Evolutionary conservation across 2,888 invertebrate species (phyloP).

Genomic region (Himalopsyche anomala): DNA sequence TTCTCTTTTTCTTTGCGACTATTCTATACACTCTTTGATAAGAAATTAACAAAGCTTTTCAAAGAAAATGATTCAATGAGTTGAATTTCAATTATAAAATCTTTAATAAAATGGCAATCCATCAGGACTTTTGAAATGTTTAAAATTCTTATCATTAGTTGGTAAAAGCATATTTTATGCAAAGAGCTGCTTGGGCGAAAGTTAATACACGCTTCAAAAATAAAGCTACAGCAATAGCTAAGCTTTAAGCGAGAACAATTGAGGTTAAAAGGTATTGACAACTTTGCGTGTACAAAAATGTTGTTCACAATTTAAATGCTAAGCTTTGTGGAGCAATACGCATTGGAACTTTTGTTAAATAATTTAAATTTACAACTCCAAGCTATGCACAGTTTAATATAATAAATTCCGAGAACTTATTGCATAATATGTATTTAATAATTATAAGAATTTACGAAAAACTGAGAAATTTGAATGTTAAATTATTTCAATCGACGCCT

Average conservation of each 20-base stretch:
- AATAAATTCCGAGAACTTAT: no score
- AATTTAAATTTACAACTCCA: background rate
- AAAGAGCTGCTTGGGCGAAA: slow-evolving; percentile 10
- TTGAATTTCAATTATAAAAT: no score
- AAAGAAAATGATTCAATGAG: no score
- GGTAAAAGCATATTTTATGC: slow-evolving; percentile 4
- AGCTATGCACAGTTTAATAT: no score
- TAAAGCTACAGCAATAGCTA: background rate
- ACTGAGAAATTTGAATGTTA: no score
- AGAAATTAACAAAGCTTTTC: no score
- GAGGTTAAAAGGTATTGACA: slow-evolving; percentile 28
- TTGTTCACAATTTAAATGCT: background rate
- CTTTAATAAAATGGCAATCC: no score
- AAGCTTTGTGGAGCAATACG: background rate
- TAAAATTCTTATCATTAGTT: slow-evolving; percentile 4
- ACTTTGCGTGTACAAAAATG: background rate
- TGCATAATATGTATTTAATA: no score
- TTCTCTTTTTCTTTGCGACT: no score
- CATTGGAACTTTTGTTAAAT: background rate
- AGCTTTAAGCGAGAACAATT: background rate
- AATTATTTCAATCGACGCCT: no score
- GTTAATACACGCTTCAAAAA: background rate
- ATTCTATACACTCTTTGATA: no score
- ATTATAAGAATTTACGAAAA: no score
- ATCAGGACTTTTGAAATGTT: background rate